Evolutionary conservation across 2,888 invertebrate genomes (phyloP).

Genomic region (Vesta saturnalis): DNA sequence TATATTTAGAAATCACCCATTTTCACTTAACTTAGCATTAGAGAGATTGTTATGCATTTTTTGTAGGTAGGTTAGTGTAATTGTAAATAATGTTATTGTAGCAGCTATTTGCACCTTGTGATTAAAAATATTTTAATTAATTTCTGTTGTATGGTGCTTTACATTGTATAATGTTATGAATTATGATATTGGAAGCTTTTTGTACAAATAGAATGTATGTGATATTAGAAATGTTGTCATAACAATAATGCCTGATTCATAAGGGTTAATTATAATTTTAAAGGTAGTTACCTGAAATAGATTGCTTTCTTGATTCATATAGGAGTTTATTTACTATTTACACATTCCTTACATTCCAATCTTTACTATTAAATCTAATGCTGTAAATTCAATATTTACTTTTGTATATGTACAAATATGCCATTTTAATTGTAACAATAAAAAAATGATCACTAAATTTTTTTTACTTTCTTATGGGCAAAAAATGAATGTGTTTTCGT

Average conservation of each 20-base stretch:
- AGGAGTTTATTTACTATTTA: not conserved
- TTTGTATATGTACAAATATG: not conserved
- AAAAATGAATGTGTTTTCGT: no score
- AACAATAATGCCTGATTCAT: not conserved
- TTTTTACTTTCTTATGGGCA: not conserved
- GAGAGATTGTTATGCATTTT: not conserved
- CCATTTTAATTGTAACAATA: not conserved
- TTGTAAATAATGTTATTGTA: not conserved
- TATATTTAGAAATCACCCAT: not conserved
- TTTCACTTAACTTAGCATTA: not conserved
- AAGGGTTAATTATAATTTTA: not conserved
- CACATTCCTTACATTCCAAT: not conserved
- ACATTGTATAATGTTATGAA: not conserved
- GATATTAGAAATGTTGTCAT: conserved; percentile 23
- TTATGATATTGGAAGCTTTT: conserved; percentile 2
- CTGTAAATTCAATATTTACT: no score
- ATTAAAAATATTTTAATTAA: not conserved
- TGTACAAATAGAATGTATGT: conserved; percentile 20
- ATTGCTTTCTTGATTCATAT: not conserved
- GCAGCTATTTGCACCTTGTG: not conserved
- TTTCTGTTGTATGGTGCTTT: not conserved
- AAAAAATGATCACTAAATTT: not conserved
- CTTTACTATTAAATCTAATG: no score
- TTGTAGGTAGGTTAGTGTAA: no score
- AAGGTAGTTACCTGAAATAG: not conserved